These are phyloP conservation scores for Prunella strophiata DNA, from an alignment of 2,797 vertebrate species.

Conservation along the genomic window DNA sequence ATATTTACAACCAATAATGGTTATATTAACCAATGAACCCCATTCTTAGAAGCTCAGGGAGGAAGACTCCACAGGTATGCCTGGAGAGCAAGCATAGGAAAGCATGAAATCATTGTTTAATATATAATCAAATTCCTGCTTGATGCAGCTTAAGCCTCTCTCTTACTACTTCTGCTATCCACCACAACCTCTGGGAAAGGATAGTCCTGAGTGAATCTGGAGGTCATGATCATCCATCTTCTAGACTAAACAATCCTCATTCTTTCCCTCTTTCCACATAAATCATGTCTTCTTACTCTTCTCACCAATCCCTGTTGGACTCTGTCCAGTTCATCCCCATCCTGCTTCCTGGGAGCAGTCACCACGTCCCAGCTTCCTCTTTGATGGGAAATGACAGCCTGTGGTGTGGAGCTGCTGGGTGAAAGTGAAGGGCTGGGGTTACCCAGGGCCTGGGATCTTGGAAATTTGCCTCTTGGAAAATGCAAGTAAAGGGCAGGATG, in stretches of 20 bases:
- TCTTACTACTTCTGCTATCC: not conserved
- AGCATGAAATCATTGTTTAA: not conserved
- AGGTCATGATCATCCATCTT: not conserved
- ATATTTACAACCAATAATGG: not conserved
- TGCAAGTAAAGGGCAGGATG: fast-evolving
- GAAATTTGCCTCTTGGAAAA: not conserved
- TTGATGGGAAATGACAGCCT: not conserved
- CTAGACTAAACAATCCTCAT: conserved; percentile 35
- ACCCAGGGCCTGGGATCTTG: too few relatives aligned
- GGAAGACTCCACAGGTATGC: not conserved
- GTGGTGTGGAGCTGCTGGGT: not conserved
- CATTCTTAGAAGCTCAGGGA: not conserved
- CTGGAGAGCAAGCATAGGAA: not conserved
- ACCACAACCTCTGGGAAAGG: not conserved
- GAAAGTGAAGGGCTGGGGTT: not conserved
- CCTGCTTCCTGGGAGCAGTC: not conserved
- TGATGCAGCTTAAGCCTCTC: not conserved
- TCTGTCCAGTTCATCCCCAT: not conserved
- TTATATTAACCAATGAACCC: not conserved
- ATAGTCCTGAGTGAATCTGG: not conserved
- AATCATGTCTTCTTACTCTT: not conserved
- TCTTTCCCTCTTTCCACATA: not conserved
- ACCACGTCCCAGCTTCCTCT: not conserved
- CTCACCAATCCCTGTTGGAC: not conserved
- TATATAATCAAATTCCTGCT: not conserved